phyloP scores from a whole-genome alignment of 2,888 invertebrate species.

The Eulithis testata region DNA sequence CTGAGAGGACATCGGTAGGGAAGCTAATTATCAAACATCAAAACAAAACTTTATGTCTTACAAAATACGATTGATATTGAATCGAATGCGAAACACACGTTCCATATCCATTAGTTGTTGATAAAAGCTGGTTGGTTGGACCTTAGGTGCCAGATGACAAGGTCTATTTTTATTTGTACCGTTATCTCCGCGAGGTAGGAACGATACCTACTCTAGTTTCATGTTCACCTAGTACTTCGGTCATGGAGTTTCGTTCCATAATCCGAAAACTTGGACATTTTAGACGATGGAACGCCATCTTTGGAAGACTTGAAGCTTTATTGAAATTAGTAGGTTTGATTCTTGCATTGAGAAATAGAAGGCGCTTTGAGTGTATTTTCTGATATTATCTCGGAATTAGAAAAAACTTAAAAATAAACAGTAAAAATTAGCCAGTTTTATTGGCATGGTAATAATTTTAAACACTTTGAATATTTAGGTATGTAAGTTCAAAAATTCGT shows the following conservation, averaged over 20 bases:
- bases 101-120: background rate
- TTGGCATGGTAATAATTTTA: too few relatives aligned
- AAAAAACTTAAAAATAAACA: too few relatives aligned
- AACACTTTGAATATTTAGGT: too few relatives aligned
- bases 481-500: too few relatives aligned
- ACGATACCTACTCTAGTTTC: conserved; percentile 29
- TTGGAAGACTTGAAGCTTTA: background rate
- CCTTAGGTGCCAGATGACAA: conserved; percentile 2
- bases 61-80: background rate
- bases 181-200: background rate
- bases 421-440: too few relatives aligned
- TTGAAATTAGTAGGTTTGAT: background rate
- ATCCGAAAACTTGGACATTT: conserved; percentile 36
- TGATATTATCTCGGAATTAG: too few relatives aligned
- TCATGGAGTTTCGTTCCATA: conserved; percentile 62
- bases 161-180: conserved; percentile 24
- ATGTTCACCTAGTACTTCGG: conserved; percentile 55
- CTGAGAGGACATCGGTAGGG: too few relatives aligned
- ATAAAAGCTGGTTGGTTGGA: background rate
- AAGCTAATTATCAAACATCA: background rate
- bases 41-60: background rate
- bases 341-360: background rate
- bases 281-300: conserved; percentile 9
- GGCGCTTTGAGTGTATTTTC: background rate
- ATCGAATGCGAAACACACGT: background rate